phyloP scores from a whole-genome alignment of 2,888 invertebrate genomes.

The Tetrapedia diversipes region DNA sequence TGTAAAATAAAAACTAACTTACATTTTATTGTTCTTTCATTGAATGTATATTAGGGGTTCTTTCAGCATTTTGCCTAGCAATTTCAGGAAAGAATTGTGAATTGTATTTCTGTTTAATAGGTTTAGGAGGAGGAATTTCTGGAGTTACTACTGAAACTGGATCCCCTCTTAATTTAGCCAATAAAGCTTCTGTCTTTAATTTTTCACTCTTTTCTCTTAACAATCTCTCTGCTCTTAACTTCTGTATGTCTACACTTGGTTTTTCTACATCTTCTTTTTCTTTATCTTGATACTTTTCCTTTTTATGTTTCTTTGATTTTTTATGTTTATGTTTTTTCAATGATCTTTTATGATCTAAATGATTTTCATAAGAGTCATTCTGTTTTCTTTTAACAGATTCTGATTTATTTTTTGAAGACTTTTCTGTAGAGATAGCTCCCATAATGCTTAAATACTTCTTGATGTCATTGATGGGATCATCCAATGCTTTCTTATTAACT shows the following conservation, averaged over 20 bases:
- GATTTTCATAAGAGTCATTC: slow-evolving; percentile 59
- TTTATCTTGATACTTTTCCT: slow-evolving; percentile 55
- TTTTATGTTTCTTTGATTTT: slow-evolving; percentile 75
- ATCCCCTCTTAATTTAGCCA: slow-evolving; percentile 88
- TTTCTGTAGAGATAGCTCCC: slow-evolving; percentile 59
- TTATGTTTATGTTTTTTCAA: slow-evolving; percentile 73
- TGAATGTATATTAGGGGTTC: slow-evolving; percentile 55
- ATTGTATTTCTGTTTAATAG: slow-evolving; percentile 92
- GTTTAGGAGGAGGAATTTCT: slow-evolving; percentile 72
- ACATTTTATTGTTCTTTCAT: slow-evolving; percentile 44
- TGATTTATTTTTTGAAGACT: slow-evolving; percentile 43
- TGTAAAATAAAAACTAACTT: slow-evolving; percentile 26
- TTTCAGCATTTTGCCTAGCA: slow-evolving; percentile 89
- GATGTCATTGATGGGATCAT: slow-evolving; percentile 91
- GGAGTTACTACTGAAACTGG: slow-evolving; percentile 74
- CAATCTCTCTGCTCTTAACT: slow-evolving; percentile 90
- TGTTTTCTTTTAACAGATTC: slow-evolving; percentile 73
- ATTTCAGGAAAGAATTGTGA: slow-evolving; percentile 98
- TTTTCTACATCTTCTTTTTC: slow-evolving; percentile 23
- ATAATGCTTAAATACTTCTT: slow-evolving; percentile 84
- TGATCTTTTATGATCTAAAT: slow-evolving; percentile 65
- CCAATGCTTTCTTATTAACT: slow-evolving; percentile 86
- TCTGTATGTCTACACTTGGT: slow-evolving; percentile 84
- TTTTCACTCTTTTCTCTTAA: slow-evolving; percentile 92
- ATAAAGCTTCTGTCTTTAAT: slow-evolving; percentile 87